Evolutionary conservation across 2,113 vertebrate genomes (phyloP), one percentile per base, ranked within the genome.

Genomic region (Thalassoma bifasciatum): DNA sequence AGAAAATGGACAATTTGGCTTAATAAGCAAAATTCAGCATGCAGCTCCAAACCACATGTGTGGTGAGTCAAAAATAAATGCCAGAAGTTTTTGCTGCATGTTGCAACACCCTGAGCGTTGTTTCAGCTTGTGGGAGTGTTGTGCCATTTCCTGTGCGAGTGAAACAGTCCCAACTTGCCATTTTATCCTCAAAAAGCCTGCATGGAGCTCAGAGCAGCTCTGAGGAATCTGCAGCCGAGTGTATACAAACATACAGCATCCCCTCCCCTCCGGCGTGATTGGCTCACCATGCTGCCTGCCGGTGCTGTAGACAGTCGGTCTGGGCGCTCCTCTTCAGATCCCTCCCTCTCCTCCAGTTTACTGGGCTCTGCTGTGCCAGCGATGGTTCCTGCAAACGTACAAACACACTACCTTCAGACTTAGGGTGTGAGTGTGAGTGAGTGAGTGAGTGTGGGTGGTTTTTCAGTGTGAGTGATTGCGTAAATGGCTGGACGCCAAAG

Each of bases 211-310:
- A 42, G 40, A 68, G n/a, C 17, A 62, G 14, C 34, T 54, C 17
- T 36, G 21, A 51, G 37, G 22, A 38, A 47, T 52, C 42, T 61
- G 24, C 58, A 49, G 68, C 23, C 46, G 30, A 30, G 53, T 40
- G 17, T 52, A 17, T 11, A 67, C 34, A 66, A 37, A 63, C 56
- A 71, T 21, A 42, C 14, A 52, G 22, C 4, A 13, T 5, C 6
- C 47, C 24, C 23, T 47, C 47, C 40, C 60, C 22, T 22, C 2
- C 5, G 17, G 58, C 65, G 46, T 57, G 80, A 84, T 73, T 87
- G 59, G 77, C 91, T 93, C 81, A 94, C 93, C 93, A 94, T 94
- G 86, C 79, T 93, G 87, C 84, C 89, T 85, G 87, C 82, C 77
- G 68, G 77, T 61, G 81, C 47, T 82, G 81, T 73, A 83, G 79